Percentiles rank a stretch among this genome's conserved stretches.
Conservation (phyloP, 1,140 invertebrate genomes). For the Cardiocondyla obscurior region DNA sequence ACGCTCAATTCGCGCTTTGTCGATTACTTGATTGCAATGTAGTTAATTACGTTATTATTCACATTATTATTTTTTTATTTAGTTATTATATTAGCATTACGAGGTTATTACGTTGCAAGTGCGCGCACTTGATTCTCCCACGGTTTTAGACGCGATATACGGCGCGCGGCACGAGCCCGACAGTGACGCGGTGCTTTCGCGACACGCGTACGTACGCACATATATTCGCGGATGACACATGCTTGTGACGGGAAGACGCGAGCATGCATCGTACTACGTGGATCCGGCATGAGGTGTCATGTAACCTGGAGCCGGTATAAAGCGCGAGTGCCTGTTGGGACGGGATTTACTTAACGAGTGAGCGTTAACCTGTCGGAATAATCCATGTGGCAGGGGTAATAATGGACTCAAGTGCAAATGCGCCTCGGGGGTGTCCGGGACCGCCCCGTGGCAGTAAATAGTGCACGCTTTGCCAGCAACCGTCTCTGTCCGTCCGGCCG, state of each 20-base stretch:
- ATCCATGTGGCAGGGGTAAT: slow-evolving; percentile 75
- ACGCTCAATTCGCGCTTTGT: background rate
- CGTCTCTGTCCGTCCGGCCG: slow-evolving; percentile 16
- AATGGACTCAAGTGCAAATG: slow-evolving; percentile 78
- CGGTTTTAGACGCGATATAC: background rate
- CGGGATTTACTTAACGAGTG: slow-evolving; percentile 78
- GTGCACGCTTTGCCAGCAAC: slow-evolving; percentile 49
- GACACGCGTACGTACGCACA: background rate
- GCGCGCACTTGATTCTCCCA: background rate
- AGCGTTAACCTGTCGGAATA: slow-evolving; percentile 80
- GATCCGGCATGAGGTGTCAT: slow-evolving; percentile 44
- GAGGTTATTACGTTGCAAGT: no score
- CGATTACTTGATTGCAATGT: background rate
- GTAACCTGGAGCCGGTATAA: slow-evolving; percentile 18
- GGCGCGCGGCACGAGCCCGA: background rate
- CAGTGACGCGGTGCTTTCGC: background rate
- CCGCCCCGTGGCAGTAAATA: slow-evolving; percentile 44
- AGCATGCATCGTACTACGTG: slow-evolving; percentile 38
- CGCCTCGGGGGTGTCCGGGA: slow-evolving; percentile 60
- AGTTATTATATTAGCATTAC: no score
- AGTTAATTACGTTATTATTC: no score
- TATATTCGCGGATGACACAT: background rate
- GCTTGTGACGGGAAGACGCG: slow-evolving; percentile 25
- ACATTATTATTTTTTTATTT: no score
- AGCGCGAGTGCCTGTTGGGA: slow-evolving; percentile 48